A percentile compares a stretch with the other conserved stretches of the same genome.
Conservation (phyloP, 1,140 invertebrate species). For the Solenopsis fugax region DNA sequence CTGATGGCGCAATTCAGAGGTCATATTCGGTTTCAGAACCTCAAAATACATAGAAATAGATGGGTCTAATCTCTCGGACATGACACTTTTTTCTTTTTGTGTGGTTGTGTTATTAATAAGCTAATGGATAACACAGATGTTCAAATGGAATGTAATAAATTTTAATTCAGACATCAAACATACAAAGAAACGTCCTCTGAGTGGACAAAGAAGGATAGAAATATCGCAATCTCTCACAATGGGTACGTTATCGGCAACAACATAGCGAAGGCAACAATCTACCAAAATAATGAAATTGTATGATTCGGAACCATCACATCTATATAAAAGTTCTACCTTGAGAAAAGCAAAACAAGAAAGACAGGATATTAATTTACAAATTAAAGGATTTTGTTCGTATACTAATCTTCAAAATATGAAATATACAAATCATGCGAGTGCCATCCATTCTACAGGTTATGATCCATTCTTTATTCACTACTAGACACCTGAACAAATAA, state of each 20-base stretch:
- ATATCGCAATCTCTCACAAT: slow-evolving; percentile 26
- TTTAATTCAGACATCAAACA: neutral
- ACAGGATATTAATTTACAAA: neutral
- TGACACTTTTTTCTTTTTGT: too few species aligned
- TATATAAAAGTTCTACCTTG: neutral
- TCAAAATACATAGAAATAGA: too few species aligned
- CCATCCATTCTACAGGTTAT: slow-evolving; percentile 8
- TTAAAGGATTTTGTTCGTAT: neutral
- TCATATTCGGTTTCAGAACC: too few species aligned
- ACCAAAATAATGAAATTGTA: slow-evolving; percentile 15
- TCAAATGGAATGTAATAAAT: neutral
- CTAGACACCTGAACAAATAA: neutral
- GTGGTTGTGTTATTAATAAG: too few species aligned
- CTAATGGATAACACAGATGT: neutral
- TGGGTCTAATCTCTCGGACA: too few species aligned
- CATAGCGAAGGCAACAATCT: neutral
- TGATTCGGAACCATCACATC: slow-evolving; percentile 4
- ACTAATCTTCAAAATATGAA: slow-evolving; percentile 27
- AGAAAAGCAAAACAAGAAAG: slow-evolving; percentile 23
- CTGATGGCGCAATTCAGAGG: too few species aligned
- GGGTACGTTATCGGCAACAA: neutral
- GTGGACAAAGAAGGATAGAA: neutral
- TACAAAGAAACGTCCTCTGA: neutral
- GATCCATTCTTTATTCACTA: slow-evolving; percentile 25
- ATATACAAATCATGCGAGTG: slow-evolving; percentile 2